phyloP scores from a whole-genome alignment of 2,888 invertebrate species.

The Adela reaumurella region DNA sequence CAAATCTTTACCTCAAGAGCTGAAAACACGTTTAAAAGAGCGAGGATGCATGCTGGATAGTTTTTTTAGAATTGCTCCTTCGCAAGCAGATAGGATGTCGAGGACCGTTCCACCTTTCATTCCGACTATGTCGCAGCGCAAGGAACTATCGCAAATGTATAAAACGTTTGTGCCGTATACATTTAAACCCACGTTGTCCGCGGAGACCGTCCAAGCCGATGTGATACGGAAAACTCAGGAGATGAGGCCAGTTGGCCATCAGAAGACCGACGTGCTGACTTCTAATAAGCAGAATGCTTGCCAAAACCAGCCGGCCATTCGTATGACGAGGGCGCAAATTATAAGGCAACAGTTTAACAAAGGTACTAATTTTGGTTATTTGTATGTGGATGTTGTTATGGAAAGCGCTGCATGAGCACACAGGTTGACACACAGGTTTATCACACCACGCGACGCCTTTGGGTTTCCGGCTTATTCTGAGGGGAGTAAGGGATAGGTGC shows the following conservation, averaged over 20 bases:
- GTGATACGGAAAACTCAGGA: no score
- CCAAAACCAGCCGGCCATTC: conserved; percentile 26
- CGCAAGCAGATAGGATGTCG: conserved; percentile 14
- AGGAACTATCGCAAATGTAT: conserved; percentile 34
- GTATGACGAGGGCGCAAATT: conserved; percentile 42
- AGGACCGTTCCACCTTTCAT: conserved; percentile 14
- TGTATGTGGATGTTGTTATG: not conserved
- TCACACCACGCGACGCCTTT: no score
- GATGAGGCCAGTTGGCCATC: no score
- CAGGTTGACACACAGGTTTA: no score
- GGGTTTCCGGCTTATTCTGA: no score
- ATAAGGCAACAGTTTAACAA: conserved; percentile 36
- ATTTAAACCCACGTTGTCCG: conserved; percentile 19
- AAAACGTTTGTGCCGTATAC: conserved; percentile 34
- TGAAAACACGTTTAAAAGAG: conserved; percentile 31
- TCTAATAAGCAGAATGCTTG: no score
- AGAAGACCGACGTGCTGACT: conserved; percentile 17
- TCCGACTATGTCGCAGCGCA: conserved; percentile 17
- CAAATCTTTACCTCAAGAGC: conserved; percentile 28
- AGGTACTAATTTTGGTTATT: conserved; percentile 18
- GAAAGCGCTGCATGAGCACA: no score
- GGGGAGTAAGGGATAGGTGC: no score
- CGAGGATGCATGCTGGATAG: conserved; percentile 30
- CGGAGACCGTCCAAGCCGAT: conserved; percentile 15
- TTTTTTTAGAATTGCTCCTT: conserved; percentile 6